Conservation (phyloP, 2,888 invertebrate genomes). For the Lepidocyrtoides sp. region DNA sequence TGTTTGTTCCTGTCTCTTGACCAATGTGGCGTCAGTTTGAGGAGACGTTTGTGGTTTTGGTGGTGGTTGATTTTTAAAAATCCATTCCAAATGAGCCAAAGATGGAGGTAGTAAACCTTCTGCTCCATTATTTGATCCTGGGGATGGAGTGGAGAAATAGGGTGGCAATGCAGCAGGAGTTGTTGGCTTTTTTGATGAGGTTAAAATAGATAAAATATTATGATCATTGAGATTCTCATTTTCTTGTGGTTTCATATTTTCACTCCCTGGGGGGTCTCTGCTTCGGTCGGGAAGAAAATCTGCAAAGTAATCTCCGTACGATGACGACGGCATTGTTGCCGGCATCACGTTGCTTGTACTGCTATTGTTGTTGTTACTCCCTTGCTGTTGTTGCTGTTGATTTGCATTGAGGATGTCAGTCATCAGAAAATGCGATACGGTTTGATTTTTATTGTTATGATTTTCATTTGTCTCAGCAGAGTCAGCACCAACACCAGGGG, state of each 20-base stretch:
- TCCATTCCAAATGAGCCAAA: slow-evolving; percentile 84
- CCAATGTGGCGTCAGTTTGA: not conserved
- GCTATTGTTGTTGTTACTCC: slow-evolving; percentile 19
- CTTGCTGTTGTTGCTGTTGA: slow-evolving; percentile 13
- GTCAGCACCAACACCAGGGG: slow-evolving; percentile 61
- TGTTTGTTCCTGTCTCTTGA: slow-evolving; percentile 53
- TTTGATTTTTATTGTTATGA: slow-evolving; percentile 20
- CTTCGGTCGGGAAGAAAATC: slow-evolving; percentile 80
- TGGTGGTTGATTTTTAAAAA: slow-evolving; percentile 84
- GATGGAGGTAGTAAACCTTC: slow-evolving; percentile 78
- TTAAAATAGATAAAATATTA: slow-evolving; percentile 70
- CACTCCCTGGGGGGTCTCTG: slow-evolving; percentile 72
- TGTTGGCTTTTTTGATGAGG: slow-evolving; percentile 62
- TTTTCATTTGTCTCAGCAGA: slow-evolving; percentile 1
- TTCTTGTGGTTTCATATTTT: slow-evolving; percentile 21
- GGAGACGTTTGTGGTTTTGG: slow-evolving; percentile 81
- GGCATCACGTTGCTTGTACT: slow-evolving; percentile 9
- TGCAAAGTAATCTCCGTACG: slow-evolving; percentile 74
- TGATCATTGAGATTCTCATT: slow-evolving; percentile 55
- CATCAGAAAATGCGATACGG: slow-evolving; percentile 19
- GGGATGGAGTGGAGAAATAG: not conserved
- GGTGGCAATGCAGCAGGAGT: not conserved
- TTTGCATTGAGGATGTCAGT: slow-evolving; percentile 1
- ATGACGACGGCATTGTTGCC: not conserved
- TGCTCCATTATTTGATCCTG: not conserved